Evolutionary conservation across 1,140 invertebrate species (phyloP).

Genomic region (Steinernema feltiae): DNA sequence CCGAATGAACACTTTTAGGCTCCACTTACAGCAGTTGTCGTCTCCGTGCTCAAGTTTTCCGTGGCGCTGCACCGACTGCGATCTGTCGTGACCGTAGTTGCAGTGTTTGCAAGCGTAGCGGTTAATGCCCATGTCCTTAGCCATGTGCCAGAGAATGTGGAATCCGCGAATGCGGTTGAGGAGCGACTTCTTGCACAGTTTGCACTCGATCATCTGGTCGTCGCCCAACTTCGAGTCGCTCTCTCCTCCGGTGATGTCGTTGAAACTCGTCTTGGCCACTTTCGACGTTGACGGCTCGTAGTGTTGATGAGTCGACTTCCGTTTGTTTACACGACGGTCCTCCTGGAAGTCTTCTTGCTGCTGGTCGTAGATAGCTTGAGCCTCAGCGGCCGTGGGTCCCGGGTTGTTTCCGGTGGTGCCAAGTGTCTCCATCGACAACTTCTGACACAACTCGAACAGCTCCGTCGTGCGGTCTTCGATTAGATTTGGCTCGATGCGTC

Average conservation of each 20-base stretch:
- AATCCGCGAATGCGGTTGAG: neutral
- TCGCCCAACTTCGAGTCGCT: neutral
- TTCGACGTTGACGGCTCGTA: conserved; percentile 4
- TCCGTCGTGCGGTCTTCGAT: neutral
- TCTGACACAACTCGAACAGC: neutral
- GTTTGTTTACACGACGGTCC: neutral
- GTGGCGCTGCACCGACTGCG: neutral
- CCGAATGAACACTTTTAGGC: too few species aligned
- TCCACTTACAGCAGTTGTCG: neutral
- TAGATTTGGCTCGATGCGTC: neutral
- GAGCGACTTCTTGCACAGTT: conserved; percentile 5
- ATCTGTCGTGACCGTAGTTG: neutral
- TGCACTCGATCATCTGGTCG: conserved; percentile 13
- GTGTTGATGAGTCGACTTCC: neutral
- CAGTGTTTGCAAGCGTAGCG: neutral
- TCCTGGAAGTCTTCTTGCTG: conserved; percentile 4
- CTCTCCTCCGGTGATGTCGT: neutral
- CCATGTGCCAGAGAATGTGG: conserved; percentile 5
- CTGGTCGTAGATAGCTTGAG: neutral
- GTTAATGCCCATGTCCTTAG: neutral
- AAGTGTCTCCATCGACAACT: neutral
- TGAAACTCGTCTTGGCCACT: neutral
- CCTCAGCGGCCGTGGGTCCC: conserved; percentile 13
- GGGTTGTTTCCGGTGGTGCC: conserved; percentile 3
- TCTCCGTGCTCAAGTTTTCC: neutral